phyloP scores from a whole-genome alignment of 2,888 invertebrate species.

The Ophion obscuratus region DNA sequence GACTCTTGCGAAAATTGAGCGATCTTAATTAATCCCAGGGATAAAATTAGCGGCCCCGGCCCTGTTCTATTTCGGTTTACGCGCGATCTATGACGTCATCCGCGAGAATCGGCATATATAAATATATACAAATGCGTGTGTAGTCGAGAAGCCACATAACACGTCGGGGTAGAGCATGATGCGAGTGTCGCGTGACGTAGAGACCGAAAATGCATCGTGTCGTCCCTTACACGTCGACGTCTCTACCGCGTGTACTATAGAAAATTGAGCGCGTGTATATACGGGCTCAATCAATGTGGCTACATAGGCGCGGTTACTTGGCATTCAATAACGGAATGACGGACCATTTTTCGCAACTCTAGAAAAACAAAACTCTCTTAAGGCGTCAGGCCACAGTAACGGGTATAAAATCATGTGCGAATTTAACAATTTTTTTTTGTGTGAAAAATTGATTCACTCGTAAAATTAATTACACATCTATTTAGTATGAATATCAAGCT shows the following conservation, averaged over 20 bases:
- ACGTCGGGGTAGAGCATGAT: conserved; percentile 51
- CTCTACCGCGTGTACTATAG: conserved; percentile 26
- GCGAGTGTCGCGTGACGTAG: conserved; percentile 78
- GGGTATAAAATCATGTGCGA: too few species aligned
- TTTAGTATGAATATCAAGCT: too few species aligned
- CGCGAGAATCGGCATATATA: conserved; percentile 26
- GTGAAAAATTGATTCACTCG: too few species aligned
- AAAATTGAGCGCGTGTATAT: background rate
- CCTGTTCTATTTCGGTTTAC: conserved; percentile 78
- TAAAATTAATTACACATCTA: too few species aligned
- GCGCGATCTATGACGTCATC: conserved; percentile 77
- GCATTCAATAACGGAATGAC: conserved; percentile 33
- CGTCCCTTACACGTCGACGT: conserved; percentile 68
- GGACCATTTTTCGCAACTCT: background rate
- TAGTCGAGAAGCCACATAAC: conserved; percentile 36
- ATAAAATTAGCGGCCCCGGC: conserved; percentile 80
- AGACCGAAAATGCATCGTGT: conserved; percentile 72
- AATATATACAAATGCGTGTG: conserved; percentile 9
- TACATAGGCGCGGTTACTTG: conserved; percentile 27
- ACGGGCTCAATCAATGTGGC: too few species aligned
- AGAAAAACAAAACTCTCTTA: background rate
- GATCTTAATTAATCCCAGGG: conserved; percentile 80
- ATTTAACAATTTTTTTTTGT: too few species aligned
- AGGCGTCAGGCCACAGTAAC: too few species aligned
- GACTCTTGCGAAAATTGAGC: conserved; percentile 78